phyloP scores from a whole-genome alignment of 2,888 invertebrate species.

The Tetramorium bicarinatum region DNA sequence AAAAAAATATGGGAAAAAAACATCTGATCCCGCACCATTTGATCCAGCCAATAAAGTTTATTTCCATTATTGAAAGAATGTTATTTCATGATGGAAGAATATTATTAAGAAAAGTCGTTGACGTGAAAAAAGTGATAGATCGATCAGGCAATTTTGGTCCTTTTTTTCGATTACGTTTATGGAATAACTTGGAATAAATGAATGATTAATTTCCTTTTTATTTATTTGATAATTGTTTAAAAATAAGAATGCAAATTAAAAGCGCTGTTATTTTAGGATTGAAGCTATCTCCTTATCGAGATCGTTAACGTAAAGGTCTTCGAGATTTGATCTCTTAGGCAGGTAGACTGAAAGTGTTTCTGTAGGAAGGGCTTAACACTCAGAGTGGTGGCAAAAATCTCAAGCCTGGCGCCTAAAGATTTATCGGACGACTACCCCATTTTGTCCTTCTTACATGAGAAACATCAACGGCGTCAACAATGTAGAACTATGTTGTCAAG shows the following conservation, averaged over 20 bases:
- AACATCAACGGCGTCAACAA: background rate
- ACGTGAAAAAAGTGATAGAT: background rate
- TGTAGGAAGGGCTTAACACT: constrained; percentile 66
- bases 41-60: constrained; percentile 49
- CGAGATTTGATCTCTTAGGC: constrained; percentile 78
- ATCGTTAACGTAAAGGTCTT: constrained; percentile 77
- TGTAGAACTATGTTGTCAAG: constrained; percentile 2
- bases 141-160: background rate
- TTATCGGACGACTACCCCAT: constrained; percentile 78
- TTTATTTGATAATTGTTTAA: constrained; percentile 53
- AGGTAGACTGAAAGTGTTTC: constrained; percentile 74
- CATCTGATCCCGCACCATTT: background rate
- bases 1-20: background rate
- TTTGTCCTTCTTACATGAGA: constrained; percentile 45
- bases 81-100: constrained; percentile 7
- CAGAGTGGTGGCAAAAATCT: constrained; percentile 83
- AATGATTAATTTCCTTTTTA: background rate
- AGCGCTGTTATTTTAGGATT: constrained; percentile 68
- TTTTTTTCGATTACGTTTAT: background rate
- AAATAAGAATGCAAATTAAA: constrained; percentile 44
- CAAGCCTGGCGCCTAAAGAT: constrained; percentile 82
- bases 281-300: constrained; percentile 50
- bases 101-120: background rate
- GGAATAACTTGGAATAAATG: background rate
- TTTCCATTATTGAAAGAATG: background rate